Conservation (phyloP, 2,888 invertebrate genomes). For the Ochropacha duplaris region DNA sequence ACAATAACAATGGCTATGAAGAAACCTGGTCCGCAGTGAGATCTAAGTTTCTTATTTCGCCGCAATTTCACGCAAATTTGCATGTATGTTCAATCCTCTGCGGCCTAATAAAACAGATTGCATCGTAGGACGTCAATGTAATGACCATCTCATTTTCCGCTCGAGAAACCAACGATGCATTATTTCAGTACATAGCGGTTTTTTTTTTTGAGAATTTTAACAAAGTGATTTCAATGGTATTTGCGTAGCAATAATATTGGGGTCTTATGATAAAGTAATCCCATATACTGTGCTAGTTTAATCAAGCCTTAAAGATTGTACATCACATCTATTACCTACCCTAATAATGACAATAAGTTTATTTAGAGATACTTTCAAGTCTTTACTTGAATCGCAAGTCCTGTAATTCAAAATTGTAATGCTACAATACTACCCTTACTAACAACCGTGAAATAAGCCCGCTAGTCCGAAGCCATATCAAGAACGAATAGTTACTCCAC, state of each 20-base stretch:
- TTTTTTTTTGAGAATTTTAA: background rate
- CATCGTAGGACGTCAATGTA: constrained; percentile 34
- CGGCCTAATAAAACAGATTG: constrained; percentile 57
- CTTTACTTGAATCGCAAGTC: background rate
- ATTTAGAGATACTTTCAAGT: background rate
- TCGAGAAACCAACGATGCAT: constrained; percentile 35
- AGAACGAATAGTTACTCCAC: background rate
- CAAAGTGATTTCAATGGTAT: too few relatives aligned
- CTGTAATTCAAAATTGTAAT: too few relatives aligned
- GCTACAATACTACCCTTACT: background rate
- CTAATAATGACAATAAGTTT: background rate
- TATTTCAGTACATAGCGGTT: background rate
- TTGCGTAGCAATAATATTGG: too few relatives aligned
- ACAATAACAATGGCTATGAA: background rate
- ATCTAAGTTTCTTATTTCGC: constrained; percentile 31
- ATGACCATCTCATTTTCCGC: constrained; percentile 62
- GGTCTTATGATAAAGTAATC: too few relatives aligned
- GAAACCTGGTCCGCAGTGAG: constrained; percentile 7
- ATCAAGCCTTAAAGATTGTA: too few relatives aligned
- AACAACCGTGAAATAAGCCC: background rate
- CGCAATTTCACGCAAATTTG: constrained; percentile 59
- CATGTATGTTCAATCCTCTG: constrained; percentile 21
- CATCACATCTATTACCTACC: too few relatives aligned
- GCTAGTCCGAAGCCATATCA: background rate
- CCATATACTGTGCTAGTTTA: too few relatives aligned